Conservation (phyloP, 2,888 invertebrate genomes). For the Dryocosmus kuriphilus region DNA sequence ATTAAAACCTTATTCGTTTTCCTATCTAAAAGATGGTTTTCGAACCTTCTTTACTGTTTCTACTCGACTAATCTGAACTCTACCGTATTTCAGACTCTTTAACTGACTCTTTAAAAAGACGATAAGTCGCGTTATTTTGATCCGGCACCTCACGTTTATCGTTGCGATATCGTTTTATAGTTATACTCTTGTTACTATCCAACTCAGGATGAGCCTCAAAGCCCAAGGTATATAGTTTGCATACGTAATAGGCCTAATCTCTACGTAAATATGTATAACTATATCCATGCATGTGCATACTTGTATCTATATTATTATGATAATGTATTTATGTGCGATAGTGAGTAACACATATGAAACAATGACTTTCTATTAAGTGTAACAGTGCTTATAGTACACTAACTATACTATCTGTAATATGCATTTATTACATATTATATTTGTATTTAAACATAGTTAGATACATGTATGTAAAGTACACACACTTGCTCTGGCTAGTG, state of each 20-base stretch:
- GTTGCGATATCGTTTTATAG: neutral
- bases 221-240: too few species aligned
- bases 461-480: neutral
- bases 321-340: neutral
- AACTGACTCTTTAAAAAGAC: neutral
- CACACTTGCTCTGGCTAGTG: conserved; percentile 9
- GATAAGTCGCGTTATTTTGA: neutral
- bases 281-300: neutral
- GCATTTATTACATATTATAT: neutral
- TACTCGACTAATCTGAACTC: neutral
- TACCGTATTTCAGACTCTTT: neutral
- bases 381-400: neutral
- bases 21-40: neutral
- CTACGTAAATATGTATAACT: neutral
- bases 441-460: neutral
- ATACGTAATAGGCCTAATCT: neutral
- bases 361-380: neutral
- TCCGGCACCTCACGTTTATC: neutral
- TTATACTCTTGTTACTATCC: neutral
- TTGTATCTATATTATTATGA: conserved; percentile 3
- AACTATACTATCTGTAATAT: neutral
- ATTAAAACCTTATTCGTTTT: neutral
- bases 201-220: neutral
- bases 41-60: neutral
- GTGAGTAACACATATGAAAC: neutral